phyloP scores from a whole-genome alignment of 2,797 vertebrate genomes.

The Coregonus ussuriensis region DNA sequence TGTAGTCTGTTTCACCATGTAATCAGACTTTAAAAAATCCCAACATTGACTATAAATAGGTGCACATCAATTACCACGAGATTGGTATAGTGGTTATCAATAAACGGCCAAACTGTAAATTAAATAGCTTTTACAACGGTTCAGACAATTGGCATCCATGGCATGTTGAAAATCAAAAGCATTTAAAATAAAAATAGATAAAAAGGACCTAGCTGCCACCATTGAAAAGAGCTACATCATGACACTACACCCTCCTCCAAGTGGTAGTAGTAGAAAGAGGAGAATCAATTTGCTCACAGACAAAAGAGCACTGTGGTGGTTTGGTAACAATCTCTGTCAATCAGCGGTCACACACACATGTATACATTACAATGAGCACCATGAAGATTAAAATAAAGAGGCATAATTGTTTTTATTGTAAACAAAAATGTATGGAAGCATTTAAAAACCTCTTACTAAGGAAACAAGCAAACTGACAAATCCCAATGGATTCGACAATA shows the following conservation, averaged over 20 bases:
- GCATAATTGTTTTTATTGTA: too few relatives aligned
- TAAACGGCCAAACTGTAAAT: neutral
- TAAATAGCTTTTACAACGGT: too few relatives aligned
- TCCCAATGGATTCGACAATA: neutral
- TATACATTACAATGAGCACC: neutral
- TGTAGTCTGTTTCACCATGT: neutral
- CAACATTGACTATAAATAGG: neutral
- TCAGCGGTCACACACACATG: neutral
- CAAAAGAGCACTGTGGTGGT: neutral
- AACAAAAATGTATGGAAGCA: neutral
- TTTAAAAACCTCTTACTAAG: neutral
- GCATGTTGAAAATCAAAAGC: neutral
- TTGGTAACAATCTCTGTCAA: neutral
- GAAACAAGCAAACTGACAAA: conserved; percentile 1
- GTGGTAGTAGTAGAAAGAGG: neutral
- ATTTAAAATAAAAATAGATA: neutral
- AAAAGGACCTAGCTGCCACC: neutral
- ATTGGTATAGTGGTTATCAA: neutral
- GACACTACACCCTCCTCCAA: neutral
- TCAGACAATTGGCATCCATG: neutral
- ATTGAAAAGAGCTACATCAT: neutral
- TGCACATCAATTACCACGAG: neutral
- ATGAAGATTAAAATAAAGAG: neutral
- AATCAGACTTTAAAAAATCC: neutral
- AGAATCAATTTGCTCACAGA: neutral